These are phyloP conservation scores for Blastobasis lacticolella DNA, from an alignment of 2,888 invertebrate genomes.

Conservation along the genomic window DNA sequence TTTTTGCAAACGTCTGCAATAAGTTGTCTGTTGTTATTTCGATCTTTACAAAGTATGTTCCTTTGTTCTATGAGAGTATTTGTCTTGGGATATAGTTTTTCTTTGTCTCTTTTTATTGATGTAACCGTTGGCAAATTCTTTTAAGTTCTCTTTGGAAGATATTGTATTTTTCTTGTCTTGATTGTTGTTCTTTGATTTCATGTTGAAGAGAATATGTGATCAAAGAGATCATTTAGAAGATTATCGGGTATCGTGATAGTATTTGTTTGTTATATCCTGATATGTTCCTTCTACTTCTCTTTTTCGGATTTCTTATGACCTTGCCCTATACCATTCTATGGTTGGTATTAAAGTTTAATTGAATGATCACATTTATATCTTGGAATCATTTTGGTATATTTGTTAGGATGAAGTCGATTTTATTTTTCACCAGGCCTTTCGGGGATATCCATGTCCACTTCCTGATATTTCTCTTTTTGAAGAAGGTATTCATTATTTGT, in stretches of 20 bases:
- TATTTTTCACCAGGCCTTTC: slow-evolving; percentile 13
- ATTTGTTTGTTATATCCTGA: background rate
- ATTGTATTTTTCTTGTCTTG: background rate
- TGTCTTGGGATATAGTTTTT: background rate
- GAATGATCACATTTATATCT: background rate
- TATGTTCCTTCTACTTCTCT: background rate
- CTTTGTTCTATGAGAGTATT: too few species aligned
- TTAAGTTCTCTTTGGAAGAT: background rate
- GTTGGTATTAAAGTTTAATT: background rate
- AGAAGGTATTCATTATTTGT: background rate
- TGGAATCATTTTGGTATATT: slow-evolving; percentile 2
- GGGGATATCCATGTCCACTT: slow-evolving; percentile 19
- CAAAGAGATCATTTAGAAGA: background rate
- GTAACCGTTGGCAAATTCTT: background rate
- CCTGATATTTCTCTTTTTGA: slow-evolving; percentile 9
- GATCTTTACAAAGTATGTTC: too few species aligned
- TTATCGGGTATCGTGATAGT: background rate
- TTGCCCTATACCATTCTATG: background rate
- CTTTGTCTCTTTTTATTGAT: background rate
- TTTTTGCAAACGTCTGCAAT: too few species aligned
- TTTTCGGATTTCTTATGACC: background rate
- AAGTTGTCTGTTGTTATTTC: too few species aligned
- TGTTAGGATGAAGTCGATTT: slow-evolving; percentile 17
- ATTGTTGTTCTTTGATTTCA: background rate
- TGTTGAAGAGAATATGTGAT: background rate